Evolutionary conservation across 2,888 invertebrate genomes (phyloP).

Genomic region (Drosophila infuscata): DNA sequence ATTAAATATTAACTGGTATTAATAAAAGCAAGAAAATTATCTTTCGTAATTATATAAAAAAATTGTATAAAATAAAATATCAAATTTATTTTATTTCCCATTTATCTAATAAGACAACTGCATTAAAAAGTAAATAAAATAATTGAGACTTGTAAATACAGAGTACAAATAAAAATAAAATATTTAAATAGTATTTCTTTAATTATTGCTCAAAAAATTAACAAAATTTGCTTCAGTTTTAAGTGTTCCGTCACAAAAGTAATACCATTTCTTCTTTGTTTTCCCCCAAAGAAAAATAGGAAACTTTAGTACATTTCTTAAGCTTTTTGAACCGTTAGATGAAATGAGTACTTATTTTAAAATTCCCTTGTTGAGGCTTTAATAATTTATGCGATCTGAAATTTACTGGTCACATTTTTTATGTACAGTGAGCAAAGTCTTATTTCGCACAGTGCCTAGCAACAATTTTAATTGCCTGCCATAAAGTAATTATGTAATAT

Average conservation of each 20-base stretch:
- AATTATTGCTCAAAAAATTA: background rate
- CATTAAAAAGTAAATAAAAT: no score
- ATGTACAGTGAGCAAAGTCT: no score
- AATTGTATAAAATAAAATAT: no score
- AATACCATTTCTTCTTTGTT: background rate
- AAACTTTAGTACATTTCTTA: background rate
- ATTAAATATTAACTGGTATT: no score
- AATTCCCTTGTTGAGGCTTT: background rate
- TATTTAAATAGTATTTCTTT: background rate
- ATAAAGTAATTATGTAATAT: no score
- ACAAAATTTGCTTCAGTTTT: background rate
- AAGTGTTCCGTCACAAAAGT: background rate
- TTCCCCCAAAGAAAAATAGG: background rate
- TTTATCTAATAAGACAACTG: no score
- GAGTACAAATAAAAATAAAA: background rate
- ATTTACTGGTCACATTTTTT: background rate
- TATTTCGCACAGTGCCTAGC: no score
- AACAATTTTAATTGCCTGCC: no score
- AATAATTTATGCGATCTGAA: background rate
- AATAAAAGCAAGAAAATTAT: background rate
- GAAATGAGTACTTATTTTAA: background rate
- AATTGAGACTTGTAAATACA: background rate
- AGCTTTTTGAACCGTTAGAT: background rate
- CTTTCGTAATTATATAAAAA: background rate
- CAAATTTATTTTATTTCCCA: no score